phyloP scores from a whole-genome alignment of 2,888 invertebrate genomes.

The Caenorhabditis zanzibari region DNA sequence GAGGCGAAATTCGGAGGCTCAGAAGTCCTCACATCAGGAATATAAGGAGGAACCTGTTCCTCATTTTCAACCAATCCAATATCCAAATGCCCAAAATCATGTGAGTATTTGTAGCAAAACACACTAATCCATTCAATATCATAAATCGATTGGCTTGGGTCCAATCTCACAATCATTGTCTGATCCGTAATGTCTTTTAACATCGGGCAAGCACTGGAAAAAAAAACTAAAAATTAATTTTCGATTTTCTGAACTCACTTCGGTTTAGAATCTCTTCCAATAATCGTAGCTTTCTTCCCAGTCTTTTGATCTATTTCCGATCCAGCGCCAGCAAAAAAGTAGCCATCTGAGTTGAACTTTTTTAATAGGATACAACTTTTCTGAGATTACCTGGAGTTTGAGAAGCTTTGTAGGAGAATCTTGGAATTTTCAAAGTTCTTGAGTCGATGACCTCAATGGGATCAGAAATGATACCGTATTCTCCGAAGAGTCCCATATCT shows the following conservation, averaged over 20 bases:
- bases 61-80: slow-evolving; percentile 70
- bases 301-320: slow-evolving; percentile 70
- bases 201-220: slow-evolving; percentile 78
- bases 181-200: slow-evolving; percentile 74
- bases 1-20: slow-evolving; percentile 20
- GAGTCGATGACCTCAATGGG: slow-evolving; percentile 77
- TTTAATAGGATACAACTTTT: neutral
- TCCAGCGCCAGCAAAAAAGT: slow-evolving; percentile 79
- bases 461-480: slow-evolving; percentile 69
- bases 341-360: slow-evolving; percentile 74
- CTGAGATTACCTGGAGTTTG: slow-evolving; percentile 77
- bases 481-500: slow-evolving; percentile 74
- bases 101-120: slow-evolving; percentile 73
- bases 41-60: slow-evolving; percentile 77
- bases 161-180: slow-evolving; percentile 74
- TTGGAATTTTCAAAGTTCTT: slow-evolving; percentile 74
- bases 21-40: slow-evolving; percentile 70
- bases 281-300: slow-evolving; percentile 77
- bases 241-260: slow-evolving; percentile 59
- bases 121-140: slow-evolving; percentile 79
- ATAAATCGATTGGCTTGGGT: slow-evolving; percentile 76
- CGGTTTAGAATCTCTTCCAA: slow-evolving; percentile 73
- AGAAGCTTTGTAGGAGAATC: slow-evolving; percentile 79
- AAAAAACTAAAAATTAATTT: neutral
- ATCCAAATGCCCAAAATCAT: slow-evolving; percentile 80